Conservation (phyloP, 2,888 invertebrate genomes). For the Drosophila merina region DNA sequence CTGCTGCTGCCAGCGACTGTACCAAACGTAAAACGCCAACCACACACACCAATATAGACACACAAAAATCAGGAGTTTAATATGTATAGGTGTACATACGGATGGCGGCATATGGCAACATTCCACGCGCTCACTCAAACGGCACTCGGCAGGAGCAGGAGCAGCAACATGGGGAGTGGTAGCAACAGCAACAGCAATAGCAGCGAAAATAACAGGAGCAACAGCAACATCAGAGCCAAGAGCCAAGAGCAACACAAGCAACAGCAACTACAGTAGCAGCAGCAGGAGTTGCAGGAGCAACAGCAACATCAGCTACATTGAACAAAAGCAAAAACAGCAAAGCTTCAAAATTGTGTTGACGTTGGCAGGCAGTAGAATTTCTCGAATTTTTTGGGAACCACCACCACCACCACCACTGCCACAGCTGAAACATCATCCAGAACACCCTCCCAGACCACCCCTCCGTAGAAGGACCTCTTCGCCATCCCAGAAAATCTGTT, state of each 20-base stretch:
- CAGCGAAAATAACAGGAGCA: constrained; percentile 6
- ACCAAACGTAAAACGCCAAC: constrained; percentile 63
- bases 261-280: constrained; percentile 7
- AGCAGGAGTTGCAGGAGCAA: constrained; percentile 11
- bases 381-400: constrained; percentile 58
- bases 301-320: constrained; percentile 2
- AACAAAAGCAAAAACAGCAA: constrained; percentile 1
- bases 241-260: not conserved
- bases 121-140: constrained; percentile 67
- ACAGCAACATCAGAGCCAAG: not conserved
- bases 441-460: constrained; percentile 25
- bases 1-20: constrained; percentile 61
- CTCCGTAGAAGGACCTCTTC: constrained; percentile 35
- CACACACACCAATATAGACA: constrained; percentile 11
- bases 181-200: constrained; percentile 10
- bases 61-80: constrained; percentile 28
- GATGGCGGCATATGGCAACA: constrained; percentile 79
- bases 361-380: constrained; percentile 69
- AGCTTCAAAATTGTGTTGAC: constrained; percentile 63
- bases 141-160: constrained; percentile 44
- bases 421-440: constrained; percentile 25
- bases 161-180: constrained; percentile 9
- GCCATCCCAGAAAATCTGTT: constrained; percentile 54
- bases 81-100: constrained; percentile 46
- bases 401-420: constrained; percentile 56